Conservation (phyloP, 2,888 invertebrate species). For the Seira ritae region DNA sequence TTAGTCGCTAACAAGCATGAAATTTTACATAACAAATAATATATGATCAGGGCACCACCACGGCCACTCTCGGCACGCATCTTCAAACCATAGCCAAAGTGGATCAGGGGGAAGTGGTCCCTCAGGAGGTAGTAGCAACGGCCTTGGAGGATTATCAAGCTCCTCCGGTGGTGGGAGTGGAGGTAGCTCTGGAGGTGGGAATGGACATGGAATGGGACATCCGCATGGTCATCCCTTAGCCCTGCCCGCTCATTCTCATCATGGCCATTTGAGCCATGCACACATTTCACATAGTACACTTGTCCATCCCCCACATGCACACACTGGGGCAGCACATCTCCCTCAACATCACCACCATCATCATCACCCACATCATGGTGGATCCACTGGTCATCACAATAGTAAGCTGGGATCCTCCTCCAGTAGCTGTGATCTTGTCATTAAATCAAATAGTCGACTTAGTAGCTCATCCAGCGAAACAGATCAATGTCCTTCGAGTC, state of each 20-base stretch:
- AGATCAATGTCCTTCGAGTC: slow-evolving; percentile 69
- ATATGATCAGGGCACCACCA: slow-evolving; percentile 67
- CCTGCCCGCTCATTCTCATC: slow-evolving; percentile 63
- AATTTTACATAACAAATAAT: slow-evolving; percentile 38
- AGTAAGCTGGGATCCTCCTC: slow-evolving; percentile 46
- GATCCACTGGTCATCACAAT: slow-evolving; percentile 32
- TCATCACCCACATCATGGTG: slow-evolving; percentile 43
- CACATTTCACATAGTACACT: slow-evolving; percentile 57
- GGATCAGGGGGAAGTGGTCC: slow-evolving; percentile 50
- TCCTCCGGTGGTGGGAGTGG: slow-evolving; percentile 39
- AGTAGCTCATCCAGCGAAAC: slow-evolving; percentile 70
- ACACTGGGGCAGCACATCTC: slow-evolving; percentile 52
- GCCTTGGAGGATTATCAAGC: slow-evolving; percentile 34
- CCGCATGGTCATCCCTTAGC: slow-evolving; percentile 61
- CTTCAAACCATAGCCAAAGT: slow-evolving; percentile 65
- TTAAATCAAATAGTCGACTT: slow-evolving; percentile 70
- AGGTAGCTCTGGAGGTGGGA: slow-evolving; percentile 20
- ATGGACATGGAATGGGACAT: slow-evolving; percentile 52
- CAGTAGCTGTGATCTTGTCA: slow-evolving; percentile 66
- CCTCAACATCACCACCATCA: slow-evolving; percentile 56
- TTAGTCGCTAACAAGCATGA: slow-evolving; percentile 57
- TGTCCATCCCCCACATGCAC: slow-evolving; percentile 65
- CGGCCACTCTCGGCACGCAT: slow-evolving; percentile 61
- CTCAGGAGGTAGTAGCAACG: slow-evolving; percentile 25
- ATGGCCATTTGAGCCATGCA: slow-evolving; percentile 65